Evolutionary conservation across 2,797 vertebrate genomes (phyloP).

Genomic region (Sebastes jordani): DNA sequence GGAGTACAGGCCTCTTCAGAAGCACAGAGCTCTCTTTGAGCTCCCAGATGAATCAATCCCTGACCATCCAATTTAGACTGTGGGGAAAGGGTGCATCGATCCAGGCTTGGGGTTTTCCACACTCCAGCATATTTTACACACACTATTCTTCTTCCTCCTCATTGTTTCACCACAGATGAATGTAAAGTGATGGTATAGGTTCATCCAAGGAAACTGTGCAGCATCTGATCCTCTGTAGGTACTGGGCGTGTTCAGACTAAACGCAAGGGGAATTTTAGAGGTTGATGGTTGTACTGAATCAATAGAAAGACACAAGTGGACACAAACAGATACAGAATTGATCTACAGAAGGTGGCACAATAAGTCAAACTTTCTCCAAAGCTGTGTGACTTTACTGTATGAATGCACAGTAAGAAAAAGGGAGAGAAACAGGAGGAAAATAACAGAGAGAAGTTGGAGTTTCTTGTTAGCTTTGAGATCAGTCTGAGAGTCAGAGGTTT

Average conservation of each 20-base stretch:
- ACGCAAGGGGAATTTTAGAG: not conserved
- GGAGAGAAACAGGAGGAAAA: too few relatives aligned
- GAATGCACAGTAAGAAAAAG: too few relatives aligned
- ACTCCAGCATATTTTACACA: not conserved
- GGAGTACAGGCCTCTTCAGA: conserved; percentile 13
- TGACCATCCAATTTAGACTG: conserved; percentile 62
- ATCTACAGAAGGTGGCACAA: not conserved
- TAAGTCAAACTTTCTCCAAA: too few relatives aligned
- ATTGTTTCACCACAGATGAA: not conserved
- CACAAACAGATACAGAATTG: not conserved
- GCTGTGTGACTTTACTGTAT: too few relatives aligned
- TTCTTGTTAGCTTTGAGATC: not conserved
- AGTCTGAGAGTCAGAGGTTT: not conserved
- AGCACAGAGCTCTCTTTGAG: conserved; percentile 24
- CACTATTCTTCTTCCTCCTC: not conserved
- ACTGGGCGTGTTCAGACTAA: not conserved
- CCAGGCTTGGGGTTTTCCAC: conserved; percentile 26
- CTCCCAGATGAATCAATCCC: conserved; percentile 63
- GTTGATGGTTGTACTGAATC: not conserved
- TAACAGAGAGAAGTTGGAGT: not conserved
- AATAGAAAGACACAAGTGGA: not conserved
- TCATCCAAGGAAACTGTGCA: not conserved
- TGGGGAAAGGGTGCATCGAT: conserved; percentile 49
- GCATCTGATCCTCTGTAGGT: too few relatives aligned
- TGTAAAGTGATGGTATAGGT: not conserved